Evolutionary conservation across 2,888 invertebrate species (phyloP), one percentile per base, ranked within the genome.

Genomic region (Lochmaea capreae): DNA sequence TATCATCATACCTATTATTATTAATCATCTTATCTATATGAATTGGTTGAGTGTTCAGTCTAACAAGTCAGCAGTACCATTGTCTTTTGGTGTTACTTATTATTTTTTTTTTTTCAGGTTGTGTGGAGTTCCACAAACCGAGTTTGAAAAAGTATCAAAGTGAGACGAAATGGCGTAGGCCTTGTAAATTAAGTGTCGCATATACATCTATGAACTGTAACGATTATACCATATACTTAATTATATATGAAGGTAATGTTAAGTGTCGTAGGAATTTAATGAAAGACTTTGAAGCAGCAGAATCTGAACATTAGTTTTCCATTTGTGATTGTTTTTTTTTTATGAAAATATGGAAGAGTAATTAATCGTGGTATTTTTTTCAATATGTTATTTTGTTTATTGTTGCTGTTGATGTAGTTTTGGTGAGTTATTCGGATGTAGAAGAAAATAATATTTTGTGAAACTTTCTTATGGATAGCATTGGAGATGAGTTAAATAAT

Each of bases 121-220:
- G 78, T 49, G 79, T 87, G 4, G 85, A 86, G 76, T 87, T 87
- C 79, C 84, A 82, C 58, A 83, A 82, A 73, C 83, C 83, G 8
- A 85, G 85, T 74, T 67, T 81, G 42, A 86, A 85, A 77, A 83
- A 86, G 74, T 79, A 85, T 49, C 77, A 89, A 88, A 74, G 80
- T 82, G 73, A 90, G 89, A 86, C 85, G 1, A 90, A 89, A 79
- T 92, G 92, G 91, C 89, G 89, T 76, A 87, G 91, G 71, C 90
- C 90, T 63, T 91, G 91, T 82, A 92, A 90, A 82, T 84, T 92
- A 67, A 91, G 91, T 85, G 89, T 92, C 16, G 91, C 90, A 42
- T 92, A 91, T 84, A 88, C 88, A 75, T 89, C 89, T 71, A 88
- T 88, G 11, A 89, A 89, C 82, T 81, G 88, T 71, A 89, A 89